Evolutionary conservation across 2,113 vertebrate genomes (phyloP).

Genomic region (Cyanistes caeruleus): DNA sequence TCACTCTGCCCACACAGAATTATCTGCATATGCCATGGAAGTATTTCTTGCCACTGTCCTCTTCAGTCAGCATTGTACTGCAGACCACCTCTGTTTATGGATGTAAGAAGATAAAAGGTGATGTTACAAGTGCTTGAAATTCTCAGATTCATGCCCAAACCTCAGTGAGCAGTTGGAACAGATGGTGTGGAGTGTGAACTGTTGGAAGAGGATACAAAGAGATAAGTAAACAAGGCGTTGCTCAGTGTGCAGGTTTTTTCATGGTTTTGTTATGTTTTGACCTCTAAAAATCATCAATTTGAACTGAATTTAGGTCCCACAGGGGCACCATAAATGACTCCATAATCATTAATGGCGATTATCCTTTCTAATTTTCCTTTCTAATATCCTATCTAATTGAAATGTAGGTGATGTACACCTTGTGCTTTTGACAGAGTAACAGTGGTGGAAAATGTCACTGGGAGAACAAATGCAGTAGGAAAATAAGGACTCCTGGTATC

Average conservation of each 20-base stretch:
- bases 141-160: background rate
- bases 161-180: background rate
- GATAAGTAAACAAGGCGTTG: background rate
- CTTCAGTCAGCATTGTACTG: background rate
- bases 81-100: background rate
- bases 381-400: background rate
- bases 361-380: background rate
- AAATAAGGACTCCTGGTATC: background rate
- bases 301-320: background rate
- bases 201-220: background rate
- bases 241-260: background rate
- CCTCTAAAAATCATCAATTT: background rate
- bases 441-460: background rate
- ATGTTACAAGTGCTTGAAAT: background rate
- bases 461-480: background rate
- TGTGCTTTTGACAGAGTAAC: background rate
- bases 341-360: background rate
- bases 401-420: background rate
- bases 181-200: background rate
- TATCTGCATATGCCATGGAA: background rate
- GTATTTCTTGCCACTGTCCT: background rate
- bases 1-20: background rate
- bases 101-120: background rate
- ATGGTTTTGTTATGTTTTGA: background rate
- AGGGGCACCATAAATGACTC: background rate